A percentile compares a stretch with the other conserved stretches of the same genome.
phyloP scores from a whole-genome alignment of 2,888 invertebrate genomes.

The Diadegma fenestrale region DNA sequence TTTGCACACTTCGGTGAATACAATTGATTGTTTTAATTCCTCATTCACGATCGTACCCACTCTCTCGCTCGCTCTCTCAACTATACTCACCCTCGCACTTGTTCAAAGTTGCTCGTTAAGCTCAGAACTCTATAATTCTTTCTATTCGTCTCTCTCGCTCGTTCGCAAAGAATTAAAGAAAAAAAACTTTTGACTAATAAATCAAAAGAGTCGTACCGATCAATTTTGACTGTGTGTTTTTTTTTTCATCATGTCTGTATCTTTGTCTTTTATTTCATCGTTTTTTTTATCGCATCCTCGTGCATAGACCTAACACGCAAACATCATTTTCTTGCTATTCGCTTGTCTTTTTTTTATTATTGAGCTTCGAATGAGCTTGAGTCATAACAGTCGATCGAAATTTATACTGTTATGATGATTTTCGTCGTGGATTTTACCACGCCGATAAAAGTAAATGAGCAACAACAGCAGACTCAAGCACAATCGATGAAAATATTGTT shows the following conservation, averaged over 20 bases:
- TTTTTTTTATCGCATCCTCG: slow-evolving; percentile 58
- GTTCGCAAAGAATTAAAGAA: slow-evolving; percentile 65
- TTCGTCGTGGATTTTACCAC: slow-evolving; percentile 60
- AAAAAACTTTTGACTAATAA: slow-evolving; percentile 76
- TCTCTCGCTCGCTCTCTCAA: slow-evolving; percentile 43
- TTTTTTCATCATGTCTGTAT: slow-evolving; percentile 30
- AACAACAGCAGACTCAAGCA: slow-evolving; percentile 72
- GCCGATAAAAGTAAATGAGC: slow-evolving; percentile 65
- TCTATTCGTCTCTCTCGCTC: slow-evolving; percentile 27
- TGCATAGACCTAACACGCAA: slow-evolving; percentile 80
- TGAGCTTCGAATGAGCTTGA: slow-evolving; percentile 69
- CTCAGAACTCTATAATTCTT: slow-evolving; percentile 35
- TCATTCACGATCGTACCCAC: slow-evolving; percentile 31
- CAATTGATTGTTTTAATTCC: slow-evolving; percentile 40
- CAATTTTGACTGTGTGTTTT: slow-evolving; percentile 73
- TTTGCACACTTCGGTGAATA: slow-evolving; percentile 25
- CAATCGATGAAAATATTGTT: slow-evolving; percentile 71
- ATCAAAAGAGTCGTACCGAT: slow-evolving; percentile 81
- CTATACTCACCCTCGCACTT: slow-evolving; percentile 29
- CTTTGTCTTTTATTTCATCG: slow-evolving; percentile 12
- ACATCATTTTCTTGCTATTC: slow-evolving; percentile 70
- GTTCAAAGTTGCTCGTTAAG: slow-evolving; percentile 34
- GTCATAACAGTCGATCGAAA: slow-evolving; percentile 27
- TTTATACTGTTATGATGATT: slow-evolving; percentile 35
- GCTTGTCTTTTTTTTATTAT: slow-evolving; percentile 65